Evolutionary conservation across 2,888 invertebrate genomes (phyloP).

Genomic region (Meiosimyza platycephala): DNA sequence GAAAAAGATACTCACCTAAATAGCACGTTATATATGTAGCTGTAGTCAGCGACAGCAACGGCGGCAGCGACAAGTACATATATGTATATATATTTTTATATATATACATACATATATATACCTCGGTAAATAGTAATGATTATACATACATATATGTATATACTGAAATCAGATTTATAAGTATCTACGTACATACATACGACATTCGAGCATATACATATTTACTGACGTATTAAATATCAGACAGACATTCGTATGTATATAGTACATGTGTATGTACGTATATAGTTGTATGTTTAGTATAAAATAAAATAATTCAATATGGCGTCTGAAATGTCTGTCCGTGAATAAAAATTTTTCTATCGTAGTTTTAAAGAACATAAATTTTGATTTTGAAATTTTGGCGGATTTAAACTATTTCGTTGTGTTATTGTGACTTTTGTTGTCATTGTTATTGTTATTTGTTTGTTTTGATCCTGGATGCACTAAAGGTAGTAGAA

Average conservation of each 20-base stretch:
- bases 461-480: constrained; percentile 28
- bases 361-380: constrained; percentile 24
- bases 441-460: constrained; percentile 16
- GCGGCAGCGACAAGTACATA: constrained; percentile 26
- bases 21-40: constrained; percentile 33
- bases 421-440: neutral
- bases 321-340: constrained; percentile 54
- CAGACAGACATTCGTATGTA: constrained; percentile 35
- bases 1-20: constrained; percentile 35
- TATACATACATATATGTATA: constrained; percentile 42
- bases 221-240: constrained; percentile 29
- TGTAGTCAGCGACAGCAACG: constrained; percentile 19
- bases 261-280: constrained; percentile 44
- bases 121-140: constrained; percentile 33
- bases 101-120: neutral
- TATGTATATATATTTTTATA: neutral
- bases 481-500: neutral
- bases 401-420: neutral
- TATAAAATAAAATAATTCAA: constrained; percentile 56
- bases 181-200: constrained; percentile 28
- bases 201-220: constrained; percentile 36
- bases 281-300: constrained; percentile 57
- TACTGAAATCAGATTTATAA: constrained; percentile 31
- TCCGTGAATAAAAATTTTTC: constrained; percentile 30
- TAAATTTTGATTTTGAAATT: neutral